These are phyloP conservation scores for Neopelma chrysocephalum DNA, from an alignment of 2,797 vertebrate genomes.

Conservation along the genomic window DNA sequence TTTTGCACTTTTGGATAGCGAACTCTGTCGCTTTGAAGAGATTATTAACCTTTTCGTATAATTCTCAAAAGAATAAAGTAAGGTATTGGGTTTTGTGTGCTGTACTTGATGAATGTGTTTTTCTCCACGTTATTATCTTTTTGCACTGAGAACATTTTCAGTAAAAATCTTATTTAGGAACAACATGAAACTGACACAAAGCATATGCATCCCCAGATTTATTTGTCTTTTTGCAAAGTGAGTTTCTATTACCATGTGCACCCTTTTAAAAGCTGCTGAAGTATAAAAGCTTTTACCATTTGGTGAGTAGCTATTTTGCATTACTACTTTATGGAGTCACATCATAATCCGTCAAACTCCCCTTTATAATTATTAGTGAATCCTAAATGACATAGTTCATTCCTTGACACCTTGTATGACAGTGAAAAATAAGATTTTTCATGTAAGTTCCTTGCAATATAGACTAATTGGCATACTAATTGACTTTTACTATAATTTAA, in stretches of 20 bases:
- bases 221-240: conserved; percentile 68
- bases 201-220: conserved; percentile 67
- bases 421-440: conserved; percentile 58
- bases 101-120: conserved; percentile 59
- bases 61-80: conserved; percentile 45
- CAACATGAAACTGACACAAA: conserved; percentile 68
- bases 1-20: not conserved
- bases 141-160: conserved; percentile 64
- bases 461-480: conserved; percentile 67
- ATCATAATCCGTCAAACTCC: conserved; percentile 64
- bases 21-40: not conserved
- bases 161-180: conserved; percentile 71
- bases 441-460: conserved; percentile 46
- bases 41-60: conserved; percentile 51
- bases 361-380: conserved; percentile 73
- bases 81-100: not conserved
- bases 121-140: conserved; percentile 56
- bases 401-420: conserved; percentile 53
- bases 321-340: conserved; percentile 54
- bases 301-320: conserved; percentile 58
- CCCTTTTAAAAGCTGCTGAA: conserved; percentile 66
- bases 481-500: conserved; percentile 68
- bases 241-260: conserved; percentile 64
- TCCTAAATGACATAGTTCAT: conserved; percentile 57
- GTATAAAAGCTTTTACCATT: conserved; percentile 71